phyloP scores from a whole-genome alignment of 2,888 invertebrate species.

The Caradrina kadenii region DNA sequence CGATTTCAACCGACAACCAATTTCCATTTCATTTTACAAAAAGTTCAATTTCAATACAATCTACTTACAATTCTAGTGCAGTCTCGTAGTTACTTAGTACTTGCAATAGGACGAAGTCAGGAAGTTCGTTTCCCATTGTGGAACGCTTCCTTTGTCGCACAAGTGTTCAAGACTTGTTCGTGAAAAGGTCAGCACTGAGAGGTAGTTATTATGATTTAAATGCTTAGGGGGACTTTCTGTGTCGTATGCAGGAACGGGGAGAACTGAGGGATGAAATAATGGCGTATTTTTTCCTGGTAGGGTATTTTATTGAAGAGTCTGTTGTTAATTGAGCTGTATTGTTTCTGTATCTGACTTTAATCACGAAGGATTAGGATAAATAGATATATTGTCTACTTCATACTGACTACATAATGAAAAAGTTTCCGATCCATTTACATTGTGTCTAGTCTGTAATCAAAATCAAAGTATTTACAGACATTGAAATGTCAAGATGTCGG shows the following conservation, averaged over 20 bases:
- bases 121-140: slow-evolving; percentile 53
- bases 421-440: too few species aligned
- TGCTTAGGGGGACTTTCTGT: slow-evolving; percentile 14
- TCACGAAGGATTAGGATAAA: too few species aligned
- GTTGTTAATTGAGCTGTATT: too few species aligned
- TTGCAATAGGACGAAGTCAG: slow-evolving; percentile 33
- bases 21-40: too few species aligned
- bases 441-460: too few species aligned
- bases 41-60: not conserved
- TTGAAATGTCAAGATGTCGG: too few species aligned
- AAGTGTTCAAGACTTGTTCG: slow-evolving; percentile 28
- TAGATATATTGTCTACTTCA: too few species aligned
- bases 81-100: slow-evolving; percentile 16
- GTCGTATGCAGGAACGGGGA: slow-evolving; percentile 10
- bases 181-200: slow-evolving; percentile 50
- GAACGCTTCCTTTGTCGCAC: slow-evolving; percentile 49
- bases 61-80: not conserved
- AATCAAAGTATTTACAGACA: too few species aligned
- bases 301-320: not conserved
- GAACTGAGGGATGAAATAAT: slow-evolving; percentile 8
- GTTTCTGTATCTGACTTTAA: too few species aligned
- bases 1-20: too few species aligned
- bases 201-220: slow-evolving; percentile 46
- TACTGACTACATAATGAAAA: too few species aligned
- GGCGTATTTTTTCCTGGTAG: not conserved